Evolutionary conservation across 2,888 invertebrate genomes (phyloP).

Genomic region (Phortica okadai): DNA sequence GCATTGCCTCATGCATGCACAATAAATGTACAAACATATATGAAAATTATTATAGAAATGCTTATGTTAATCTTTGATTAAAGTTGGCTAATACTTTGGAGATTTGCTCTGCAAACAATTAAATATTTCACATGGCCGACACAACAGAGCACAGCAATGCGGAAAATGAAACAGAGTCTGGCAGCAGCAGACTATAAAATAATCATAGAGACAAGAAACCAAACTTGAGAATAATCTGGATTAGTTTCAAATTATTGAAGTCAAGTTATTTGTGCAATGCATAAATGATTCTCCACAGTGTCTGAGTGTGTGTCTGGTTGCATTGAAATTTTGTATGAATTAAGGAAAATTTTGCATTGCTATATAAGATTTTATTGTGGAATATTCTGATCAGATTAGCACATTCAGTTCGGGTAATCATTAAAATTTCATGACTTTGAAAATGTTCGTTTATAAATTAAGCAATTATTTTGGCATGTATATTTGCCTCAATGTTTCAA

Average conservation of each 20-base stretch:
- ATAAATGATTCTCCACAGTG: not conserved
- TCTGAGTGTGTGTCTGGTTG: not conserved
- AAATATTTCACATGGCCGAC: slow-evolving; percentile 47
- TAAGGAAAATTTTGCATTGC: not conserved
- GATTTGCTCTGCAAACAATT: slow-evolving; percentile 55
- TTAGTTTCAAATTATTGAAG: not conserved
- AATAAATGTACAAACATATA: too few relatives aligned
- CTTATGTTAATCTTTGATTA: slow-evolving; percentile 63
- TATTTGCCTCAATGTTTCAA: too few relatives aligned
- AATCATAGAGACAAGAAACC: not conserved
- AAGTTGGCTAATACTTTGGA: slow-evolving; percentile 45
- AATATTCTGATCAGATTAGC: too few relatives aligned
- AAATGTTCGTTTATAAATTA: too few relatives aligned
- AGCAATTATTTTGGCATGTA: too few relatives aligned
- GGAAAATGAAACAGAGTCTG: not conserved
- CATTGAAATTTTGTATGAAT: not conserved
- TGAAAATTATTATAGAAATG: slow-evolving; percentile 50
- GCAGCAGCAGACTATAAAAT: not conserved
- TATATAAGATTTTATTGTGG: not conserved
- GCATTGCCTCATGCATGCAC: slow-evolving; percentile 40
- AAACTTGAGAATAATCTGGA: not conserved
- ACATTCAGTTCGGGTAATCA: too few relatives aligned
- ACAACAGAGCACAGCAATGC: not conserved
- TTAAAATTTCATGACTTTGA: too few relatives aligned
- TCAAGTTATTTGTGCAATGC: slow-evolving; percentile 10